Evolutionary conservation across 2,113 vertebrate genomes (phyloP).

Genomic region (Pantherophis guttatus): DNA sequence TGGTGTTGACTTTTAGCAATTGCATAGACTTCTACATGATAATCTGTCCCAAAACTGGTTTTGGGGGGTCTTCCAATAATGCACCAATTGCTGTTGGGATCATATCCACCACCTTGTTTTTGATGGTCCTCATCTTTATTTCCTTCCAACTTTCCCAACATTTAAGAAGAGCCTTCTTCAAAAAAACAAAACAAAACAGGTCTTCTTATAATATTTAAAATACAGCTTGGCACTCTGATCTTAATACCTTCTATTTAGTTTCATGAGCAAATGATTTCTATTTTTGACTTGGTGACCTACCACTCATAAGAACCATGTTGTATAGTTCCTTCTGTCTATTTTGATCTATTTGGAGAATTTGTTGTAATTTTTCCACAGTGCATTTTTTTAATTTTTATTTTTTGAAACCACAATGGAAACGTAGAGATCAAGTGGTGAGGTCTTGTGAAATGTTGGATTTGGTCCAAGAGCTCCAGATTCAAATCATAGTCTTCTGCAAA

Average conservation of each 20-base stretch:
- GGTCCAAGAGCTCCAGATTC: neutral
- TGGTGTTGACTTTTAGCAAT: neutral
- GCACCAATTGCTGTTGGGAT: neutral
- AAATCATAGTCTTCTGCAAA: neutral
- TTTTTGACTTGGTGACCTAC: neutral
- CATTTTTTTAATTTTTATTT: neutral
- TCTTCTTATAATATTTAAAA: neutral
- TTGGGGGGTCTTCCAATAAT: neutral
- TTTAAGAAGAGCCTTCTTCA: neutral
- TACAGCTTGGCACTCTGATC: neutral
- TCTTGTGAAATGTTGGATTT: neutral
- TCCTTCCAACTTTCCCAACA: neutral
- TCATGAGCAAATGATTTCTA: neutral
- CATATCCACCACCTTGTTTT: neutral
- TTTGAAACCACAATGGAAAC: neutral
- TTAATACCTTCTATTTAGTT: neutral
- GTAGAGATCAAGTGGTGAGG: neutral
- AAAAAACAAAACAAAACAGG: neutral
- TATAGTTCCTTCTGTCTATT: neutral
- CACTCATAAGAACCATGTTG: neutral
- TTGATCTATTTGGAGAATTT: neutral
- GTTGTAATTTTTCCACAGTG: neutral
- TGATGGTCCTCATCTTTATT: neutral
- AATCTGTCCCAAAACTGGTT: neutral
- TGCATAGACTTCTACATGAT: neutral